Evolutionary conservation across 2,888 invertebrate species (phyloP), one percentile per base, ranked within the genome.

Genomic region (Eupithecia subfuscata): DNA sequence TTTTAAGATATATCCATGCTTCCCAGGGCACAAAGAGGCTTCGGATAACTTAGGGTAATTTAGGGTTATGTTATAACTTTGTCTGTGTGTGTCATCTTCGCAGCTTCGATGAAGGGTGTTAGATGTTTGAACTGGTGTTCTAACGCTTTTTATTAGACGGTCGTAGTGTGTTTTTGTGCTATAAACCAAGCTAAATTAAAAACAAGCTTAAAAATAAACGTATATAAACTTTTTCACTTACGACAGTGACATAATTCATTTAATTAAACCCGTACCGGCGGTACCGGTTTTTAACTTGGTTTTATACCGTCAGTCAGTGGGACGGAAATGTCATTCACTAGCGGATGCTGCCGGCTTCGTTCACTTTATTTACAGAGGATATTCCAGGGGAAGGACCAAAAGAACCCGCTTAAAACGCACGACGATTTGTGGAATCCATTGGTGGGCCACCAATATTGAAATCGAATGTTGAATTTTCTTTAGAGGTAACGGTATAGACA

Each of bases 271-370:
- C 22, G n/a, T 22, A 22, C 40, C 12, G 0, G 12, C 5, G 4
- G 12, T 7, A 40, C 5, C n/a, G 65, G 37, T 25, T 65, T 65
- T 30, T n/a, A 37, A 67, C 67, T 18, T 11, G 34, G 30, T 37
- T 65, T 65, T 52, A 52, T n/a, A 9, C 18, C 40, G 67, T 67
- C 40, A 40, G 37, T 22, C 18, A 18, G 65, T 40, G n/a, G 52
- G n/a, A 52, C 67, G 67, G 67, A 67, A 67, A 40, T 40, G 67
- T 67, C 40, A 22, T 11, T 40, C 67, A 67, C 67, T 67, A 40
- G 40, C 40, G 40, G 40, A 18, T 40, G 67, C 18, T 18, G 67
- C 34, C 43, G n/a, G 67, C n/a, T 67, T 40, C 40, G 14, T 16
- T 22, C 43, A 34, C 7, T 43, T 67, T n/a, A 40, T 65, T 37